Evolutionary conservation across 2,888 invertebrate genomes (phyloP).

Genomic region (Hesperia comma): DNA sequence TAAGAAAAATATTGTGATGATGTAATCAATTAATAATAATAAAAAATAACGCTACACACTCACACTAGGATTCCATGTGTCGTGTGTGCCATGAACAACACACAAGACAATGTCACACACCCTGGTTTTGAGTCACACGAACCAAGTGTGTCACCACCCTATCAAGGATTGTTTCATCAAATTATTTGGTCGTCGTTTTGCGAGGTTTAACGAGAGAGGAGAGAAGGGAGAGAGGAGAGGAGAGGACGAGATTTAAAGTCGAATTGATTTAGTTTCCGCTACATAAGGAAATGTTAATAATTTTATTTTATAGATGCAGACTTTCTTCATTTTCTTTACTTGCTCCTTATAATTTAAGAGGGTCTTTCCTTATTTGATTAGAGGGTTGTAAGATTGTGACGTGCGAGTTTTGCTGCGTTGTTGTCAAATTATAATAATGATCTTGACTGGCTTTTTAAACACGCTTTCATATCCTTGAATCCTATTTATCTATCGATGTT

Average conservation of each 20-base stretch:
- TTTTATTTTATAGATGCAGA: slow-evolving; percentile 20
- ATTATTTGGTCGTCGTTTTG: slow-evolving; percentile 58
- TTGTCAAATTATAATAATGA: not conserved
- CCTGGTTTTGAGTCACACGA: too few relatives aligned
- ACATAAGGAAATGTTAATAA: slow-evolving; percentile 26
- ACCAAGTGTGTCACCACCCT: slow-evolving; percentile 45
- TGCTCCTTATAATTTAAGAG: not conserved
- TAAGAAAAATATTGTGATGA: too few relatives aligned
- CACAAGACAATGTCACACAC: too few relatives aligned
- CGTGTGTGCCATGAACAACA: too few relatives aligned
- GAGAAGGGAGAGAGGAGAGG: slow-evolving; percentile 11
- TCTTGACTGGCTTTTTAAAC: too few relatives aligned
- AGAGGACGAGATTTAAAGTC: slow-evolving; percentile 37
- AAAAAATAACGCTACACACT: too few relatives aligned
- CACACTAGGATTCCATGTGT: too few relatives aligned
- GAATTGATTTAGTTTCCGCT: slow-evolving; percentile 31
- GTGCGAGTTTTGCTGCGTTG: not conserved
- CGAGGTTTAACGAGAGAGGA: slow-evolving; percentile 43
- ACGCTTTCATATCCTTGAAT: too few relatives aligned
- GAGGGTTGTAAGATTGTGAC: not conserved
- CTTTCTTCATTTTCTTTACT: slow-evolving; percentile 7
- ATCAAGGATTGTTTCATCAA: slow-evolving; percentile 57
- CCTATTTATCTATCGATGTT: too few relatives aligned
- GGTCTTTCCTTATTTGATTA: slow-evolving; percentile 5
- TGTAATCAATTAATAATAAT: too few relatives aligned